Percentiles rank a stretch among this genome's conserved stretches.
These are phyloP conservation scores for Digitonthophagus gazella DNA, from an alignment of 2,888 invertebrate genomes.

Conservation along the genomic window DNA sequence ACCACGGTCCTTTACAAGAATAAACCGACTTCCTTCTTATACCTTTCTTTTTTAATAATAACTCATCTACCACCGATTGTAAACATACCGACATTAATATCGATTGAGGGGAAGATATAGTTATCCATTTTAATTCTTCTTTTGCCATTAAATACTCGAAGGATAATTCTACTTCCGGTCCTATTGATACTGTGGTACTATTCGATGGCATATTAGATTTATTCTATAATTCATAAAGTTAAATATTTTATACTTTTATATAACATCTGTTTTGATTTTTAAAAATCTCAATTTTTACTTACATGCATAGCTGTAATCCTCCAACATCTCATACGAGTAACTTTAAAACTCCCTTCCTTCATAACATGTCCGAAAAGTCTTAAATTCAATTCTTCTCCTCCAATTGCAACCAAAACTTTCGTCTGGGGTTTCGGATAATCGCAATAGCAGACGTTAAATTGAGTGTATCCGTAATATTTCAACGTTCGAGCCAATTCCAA, in stretches of 20 bases:
- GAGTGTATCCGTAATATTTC: constrained; percentile 87
- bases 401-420: constrained; percentile 74
- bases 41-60: constrained; percentile 72
- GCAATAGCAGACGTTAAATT: constrained; percentile 71
- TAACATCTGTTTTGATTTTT: background rate
- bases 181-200: constrained; percentile 43
- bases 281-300: constrained; percentile 47
- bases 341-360: constrained; percentile 86
- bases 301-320: constrained; percentile 86
- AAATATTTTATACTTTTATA: background rate
- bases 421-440: constrained; percentile 74
- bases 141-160: constrained; percentile 93
- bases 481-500: constrained; percentile 79
- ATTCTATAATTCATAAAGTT: constrained; percentile 32
- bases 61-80: constrained; percentile 93
- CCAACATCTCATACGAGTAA: constrained; percentile 97
- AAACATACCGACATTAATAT: constrained; percentile 95
- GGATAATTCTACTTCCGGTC: constrained; percentile 73
- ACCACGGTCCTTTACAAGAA: constrained; percentile 58
- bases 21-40: constrained; percentile 48
- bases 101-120: constrained; percentile 85
- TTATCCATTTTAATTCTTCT: constrained; percentile 92
- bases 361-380: constrained; percentile 60
- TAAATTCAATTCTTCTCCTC: constrained; percentile 82
- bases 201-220: constrained; percentile 42